Percentiles rank a stretch among this genome's conserved stretches.
These are phyloP conservation scores for Rhizoglyphus robini DNA, from an alignment of 1,140 invertebrate genomes.

Conservation along the genomic window DNA sequence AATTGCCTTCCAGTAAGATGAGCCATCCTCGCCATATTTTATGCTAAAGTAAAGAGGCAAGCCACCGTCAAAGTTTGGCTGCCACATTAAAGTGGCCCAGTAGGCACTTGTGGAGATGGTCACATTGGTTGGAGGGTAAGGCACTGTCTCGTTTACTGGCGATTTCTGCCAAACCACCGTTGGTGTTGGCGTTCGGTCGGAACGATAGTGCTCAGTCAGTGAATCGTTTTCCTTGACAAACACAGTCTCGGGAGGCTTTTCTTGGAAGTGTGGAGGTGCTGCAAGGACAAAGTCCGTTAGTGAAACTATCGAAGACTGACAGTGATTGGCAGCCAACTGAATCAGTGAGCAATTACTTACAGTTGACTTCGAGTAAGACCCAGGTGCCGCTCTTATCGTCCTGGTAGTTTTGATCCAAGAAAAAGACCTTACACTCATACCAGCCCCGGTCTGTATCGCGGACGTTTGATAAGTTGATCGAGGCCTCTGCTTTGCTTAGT, in stretches of 20 bases:
- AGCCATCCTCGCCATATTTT: too few species aligned
- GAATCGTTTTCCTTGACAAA: constrained; percentile 89
- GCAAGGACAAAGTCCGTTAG: too few species aligned
- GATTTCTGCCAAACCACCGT: constrained; percentile 27
- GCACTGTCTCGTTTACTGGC: constrained; percentile 58
- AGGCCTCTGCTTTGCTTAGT: constrained; percentile 50
- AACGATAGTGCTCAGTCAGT: constrained; percentile 85
- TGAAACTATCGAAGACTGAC: too few species aligned
- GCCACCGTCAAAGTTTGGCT: constrained; percentile 86
- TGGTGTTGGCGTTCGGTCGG: constrained; percentile 52
- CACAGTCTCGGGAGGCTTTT: constrained; percentile 78
- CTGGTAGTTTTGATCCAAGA: constrained; percentile 77
- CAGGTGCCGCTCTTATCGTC: constrained; percentile 74
- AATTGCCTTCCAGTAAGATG: too few species aligned
- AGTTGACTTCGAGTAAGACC: constrained; percentile 91
- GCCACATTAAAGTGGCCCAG: constrained; percentile 73
- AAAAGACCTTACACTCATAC: constrained; percentile 93
- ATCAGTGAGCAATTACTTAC: constrained; percentile 39
- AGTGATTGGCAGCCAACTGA: too few species aligned
- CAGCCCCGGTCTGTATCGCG: constrained; percentile 82
- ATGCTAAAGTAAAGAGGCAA: constrained; percentile 66
- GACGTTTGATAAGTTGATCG: constrained; percentile 84
- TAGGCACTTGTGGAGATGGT: constrained; percentile 69
- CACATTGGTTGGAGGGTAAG: constrained; percentile 88
- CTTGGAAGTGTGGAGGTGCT: constrained; percentile 76